phyloP scores from a whole-genome alignment of 2,797 vertebrate species.

The Capromys pilorides region DNA sequence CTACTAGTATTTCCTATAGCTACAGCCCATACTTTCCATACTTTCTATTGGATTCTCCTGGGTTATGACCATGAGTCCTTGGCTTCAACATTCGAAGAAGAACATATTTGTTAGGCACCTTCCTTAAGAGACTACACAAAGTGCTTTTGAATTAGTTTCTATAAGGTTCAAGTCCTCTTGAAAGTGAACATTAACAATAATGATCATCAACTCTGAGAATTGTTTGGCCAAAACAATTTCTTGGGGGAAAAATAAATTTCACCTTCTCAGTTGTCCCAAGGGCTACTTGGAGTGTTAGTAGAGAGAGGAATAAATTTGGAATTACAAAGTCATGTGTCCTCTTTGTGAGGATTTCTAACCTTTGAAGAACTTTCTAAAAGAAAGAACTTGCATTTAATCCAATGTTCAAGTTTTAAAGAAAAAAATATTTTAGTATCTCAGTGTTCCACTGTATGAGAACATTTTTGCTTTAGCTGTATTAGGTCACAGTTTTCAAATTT shows the following conservation, averaged over 20 bases:
- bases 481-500: constrained; percentile 13
- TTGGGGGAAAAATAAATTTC: constrained; percentile 16
- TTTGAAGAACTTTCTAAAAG: constrained; percentile 56
- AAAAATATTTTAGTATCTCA: not conserved
- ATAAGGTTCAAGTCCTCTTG: not conserved
- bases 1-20: not conserved
- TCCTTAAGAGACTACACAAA: not conserved
- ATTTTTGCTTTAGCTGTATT: not conserved
- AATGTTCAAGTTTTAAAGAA: not conserved
- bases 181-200: constrained; percentile 32
- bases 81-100: not conserved
- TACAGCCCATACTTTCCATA: not conserved
- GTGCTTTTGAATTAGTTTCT: not conserved
- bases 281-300: constrained; percentile 18
- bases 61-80: not conserved
- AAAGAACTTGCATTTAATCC: constrained; percentile 43
- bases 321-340: not conserved
- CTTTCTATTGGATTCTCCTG: not conserved
- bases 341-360: constrained; percentile 3
- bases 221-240: not conserved
- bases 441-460: not conserved
- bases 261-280: constrained; percentile 31
- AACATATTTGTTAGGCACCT: not conserved
- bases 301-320: constrained; percentile 22
- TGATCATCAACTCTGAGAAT: not conserved